phyloP scores from a whole-genome alignment of 2,113 vertebrate genomes.

The human region DNA sequence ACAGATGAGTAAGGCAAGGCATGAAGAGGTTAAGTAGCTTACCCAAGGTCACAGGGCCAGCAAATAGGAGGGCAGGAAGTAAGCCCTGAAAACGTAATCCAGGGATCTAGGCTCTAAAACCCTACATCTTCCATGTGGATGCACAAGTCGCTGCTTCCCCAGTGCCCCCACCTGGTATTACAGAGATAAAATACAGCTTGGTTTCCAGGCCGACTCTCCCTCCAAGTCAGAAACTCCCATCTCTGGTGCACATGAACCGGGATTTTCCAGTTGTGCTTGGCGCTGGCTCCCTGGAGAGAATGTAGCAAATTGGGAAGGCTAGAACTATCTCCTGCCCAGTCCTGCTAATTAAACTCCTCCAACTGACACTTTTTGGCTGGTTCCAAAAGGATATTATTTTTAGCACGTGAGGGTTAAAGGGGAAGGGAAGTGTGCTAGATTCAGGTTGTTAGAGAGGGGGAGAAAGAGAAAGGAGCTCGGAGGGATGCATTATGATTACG shows the following conservation, averaged over 20 bases:
- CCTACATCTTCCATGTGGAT: neutral
- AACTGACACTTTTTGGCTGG: slow-evolving; percentile 77
- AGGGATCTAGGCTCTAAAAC: neutral
- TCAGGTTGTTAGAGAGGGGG: slow-evolving; percentile 80
- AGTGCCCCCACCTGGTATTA: neutral
- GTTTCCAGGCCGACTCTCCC: neutral
- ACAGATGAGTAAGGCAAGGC: neutral
- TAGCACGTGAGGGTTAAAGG: slow-evolving; percentile 84
- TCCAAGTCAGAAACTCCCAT: slow-evolving; percentile 33
- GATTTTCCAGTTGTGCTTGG: slow-evolving; percentile 58
- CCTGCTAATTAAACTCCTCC: slow-evolving; percentile 85
- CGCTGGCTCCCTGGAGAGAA: slow-evolving; percentile 70
- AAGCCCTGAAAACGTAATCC: neutral
- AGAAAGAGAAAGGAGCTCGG: slow-evolving; percentile 75
- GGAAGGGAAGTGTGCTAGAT: slow-evolving; percentile 83
- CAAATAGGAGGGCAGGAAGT: neutral
- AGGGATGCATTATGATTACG: slow-evolving; percentile 69
- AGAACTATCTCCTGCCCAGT: slow-evolving; percentile 77
- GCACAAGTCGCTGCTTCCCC: neutral
- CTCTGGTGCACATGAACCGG: slow-evolving; percentile 14
- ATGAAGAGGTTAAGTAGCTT: neutral
- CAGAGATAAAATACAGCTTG: neutral
- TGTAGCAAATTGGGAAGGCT: slow-evolving; percentile 75
- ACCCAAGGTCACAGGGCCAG: neutral
- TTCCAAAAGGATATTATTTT: slow-evolving; percentile 84